These are phyloP conservation scores for Xerus inauris DNA, from an alignment of 2,113 vertebrate species.

Conservation along the genomic window DNA sequence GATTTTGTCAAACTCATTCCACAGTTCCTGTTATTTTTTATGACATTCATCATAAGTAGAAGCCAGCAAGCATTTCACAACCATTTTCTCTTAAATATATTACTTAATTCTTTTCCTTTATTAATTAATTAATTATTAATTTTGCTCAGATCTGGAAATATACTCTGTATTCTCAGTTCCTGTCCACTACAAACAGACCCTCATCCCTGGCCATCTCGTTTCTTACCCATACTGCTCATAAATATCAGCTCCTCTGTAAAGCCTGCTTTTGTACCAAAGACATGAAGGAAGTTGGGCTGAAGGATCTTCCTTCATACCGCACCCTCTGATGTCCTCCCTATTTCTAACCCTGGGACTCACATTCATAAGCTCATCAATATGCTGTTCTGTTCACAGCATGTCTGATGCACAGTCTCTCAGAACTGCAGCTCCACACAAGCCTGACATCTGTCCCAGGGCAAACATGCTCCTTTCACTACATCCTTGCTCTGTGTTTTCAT, in stretches of 20 bases:
- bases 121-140: not conserved
- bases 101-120: not conserved
- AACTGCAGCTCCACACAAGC: not conserved
- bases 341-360: not conserved
- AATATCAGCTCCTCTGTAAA: not conserved
- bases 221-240: not conserved
- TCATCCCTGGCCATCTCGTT: not conserved
- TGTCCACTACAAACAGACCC: fast-evolving
- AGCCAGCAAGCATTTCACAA: not conserved
- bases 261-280: not conserved
- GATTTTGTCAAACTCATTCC: too few relatives aligned
- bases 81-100: not conserved
- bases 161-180: not conserved
- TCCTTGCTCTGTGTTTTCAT: not conserved
- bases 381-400: not conserved
- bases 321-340: not conserved
- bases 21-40: not conserved
- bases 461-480: not conserved
- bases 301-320: not conserved
- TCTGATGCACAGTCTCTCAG: fast-evolving
- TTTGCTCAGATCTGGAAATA: not conserved
- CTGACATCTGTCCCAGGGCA: fast-evolving
- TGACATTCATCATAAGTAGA: not conserved
- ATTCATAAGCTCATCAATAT: not conserved
- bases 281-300: not conserved